Percentiles rank a stretch among this genome's conserved stretches.
phyloP scores from a whole-genome alignment of 1,140 invertebrate genomes.

The Drosophila nasuta region DNA sequence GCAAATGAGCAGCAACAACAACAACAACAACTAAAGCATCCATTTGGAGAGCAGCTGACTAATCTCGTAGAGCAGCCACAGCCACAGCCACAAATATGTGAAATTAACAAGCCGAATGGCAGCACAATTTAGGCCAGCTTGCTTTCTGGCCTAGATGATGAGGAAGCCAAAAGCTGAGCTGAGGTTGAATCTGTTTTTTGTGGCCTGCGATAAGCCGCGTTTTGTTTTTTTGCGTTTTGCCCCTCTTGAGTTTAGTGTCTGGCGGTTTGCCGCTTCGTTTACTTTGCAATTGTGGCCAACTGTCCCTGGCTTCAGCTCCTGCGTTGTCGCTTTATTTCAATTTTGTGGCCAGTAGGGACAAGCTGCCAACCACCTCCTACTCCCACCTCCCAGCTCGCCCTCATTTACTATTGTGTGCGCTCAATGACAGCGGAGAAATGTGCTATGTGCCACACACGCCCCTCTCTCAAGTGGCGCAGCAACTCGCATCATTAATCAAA shows the following conservation, averaged over 20 bases:
- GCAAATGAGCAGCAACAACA: conserved; percentile 43
- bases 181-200: neutral
- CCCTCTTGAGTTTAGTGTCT: conserved; percentile 3
- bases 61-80: neutral
- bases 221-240: conserved; percentile 7
- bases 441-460: neutral
- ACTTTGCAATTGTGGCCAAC: conserved; percentile 18
- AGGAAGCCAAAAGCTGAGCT: neutral
- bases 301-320: neutral
- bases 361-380: no score
- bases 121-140: conserved; percentile 13
- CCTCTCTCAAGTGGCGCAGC: conserved; percentile 31
- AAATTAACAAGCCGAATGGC: conserved; percentile 41
- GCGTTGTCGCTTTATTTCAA: conserved; percentile 46
- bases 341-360: conserved; percentile 38
- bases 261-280: conserved; percentile 42
- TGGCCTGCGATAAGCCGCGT: conserved; percentile 28
- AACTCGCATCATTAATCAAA: conserved; percentile 60
- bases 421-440: conserved; percentile 17
- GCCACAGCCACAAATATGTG: conserved; percentile 34
- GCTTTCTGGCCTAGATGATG: neutral
- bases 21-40: conserved; percentile 3
- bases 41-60: neutral
- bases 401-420: neutral
- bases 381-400: neutral